Base-by-base conservation (phyloP, 23 tunicate genomes). In the Trididemnum clinides region DNA sequence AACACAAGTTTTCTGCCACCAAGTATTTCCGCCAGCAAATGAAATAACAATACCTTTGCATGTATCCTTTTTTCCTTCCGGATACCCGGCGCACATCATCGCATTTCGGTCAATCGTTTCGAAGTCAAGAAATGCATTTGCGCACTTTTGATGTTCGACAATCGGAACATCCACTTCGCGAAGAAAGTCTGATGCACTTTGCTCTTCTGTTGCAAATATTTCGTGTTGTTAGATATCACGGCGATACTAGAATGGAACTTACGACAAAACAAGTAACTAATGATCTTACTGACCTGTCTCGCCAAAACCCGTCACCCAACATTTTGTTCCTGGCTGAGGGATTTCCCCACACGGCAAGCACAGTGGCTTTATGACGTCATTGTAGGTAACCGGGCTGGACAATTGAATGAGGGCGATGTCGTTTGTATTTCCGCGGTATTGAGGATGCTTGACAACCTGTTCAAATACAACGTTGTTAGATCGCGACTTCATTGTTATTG, bases 1-100 rank as follows among this genome's bases (percentile, higher is more conserved):
- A 49, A 49, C 18, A 49, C 57, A 18, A 12, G 12, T 49, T 49
- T 12, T 12, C 12, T 12, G 57, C 57, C 57, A 49, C 57, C 18
- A 18, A 12, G 57, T 49, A 12, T 49, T 18, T 12, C 18, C 57
- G 18, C 57, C 57, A 12, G 12, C n/a, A n/a, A n/a, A n/a, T n/a
- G n/a, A n/a, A n/a, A n/a, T n/a, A n/a, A n/a, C n/a, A n/a, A n/a
- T 39, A 82, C 91, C 91, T 29, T 21, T 59, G 62, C 96, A 91
- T 4, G 96, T 86, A 54, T 91, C 96, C 28, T 75, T 92, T 64
- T 31, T 35, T 28, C 92, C 97, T 19, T 65, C 89, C 28, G 31
- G 71, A 57, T 82, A 87, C 1, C 97, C 97, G 28, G 97, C 97
- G 65, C 97, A 92, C 32, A 83, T 57, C 91, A 87, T 88, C 28